These are phyloP conservation scores for Electrona antarctica DNA, from an alignment of 2,113 vertebrate genomes.

Conservation along the genomic window DNA sequence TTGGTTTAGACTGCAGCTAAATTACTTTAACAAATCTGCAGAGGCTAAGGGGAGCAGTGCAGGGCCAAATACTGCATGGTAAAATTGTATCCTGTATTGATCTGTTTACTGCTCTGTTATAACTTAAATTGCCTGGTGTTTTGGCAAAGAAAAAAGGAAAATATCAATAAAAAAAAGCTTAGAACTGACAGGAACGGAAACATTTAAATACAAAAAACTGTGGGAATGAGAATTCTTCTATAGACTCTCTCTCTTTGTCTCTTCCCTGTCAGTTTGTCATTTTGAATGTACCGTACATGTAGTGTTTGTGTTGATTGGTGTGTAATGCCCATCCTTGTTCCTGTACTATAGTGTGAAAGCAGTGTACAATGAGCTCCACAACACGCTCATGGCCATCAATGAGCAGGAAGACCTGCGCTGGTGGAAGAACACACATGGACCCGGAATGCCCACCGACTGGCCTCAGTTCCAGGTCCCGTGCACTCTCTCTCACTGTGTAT, in stretches of 20 bases:
- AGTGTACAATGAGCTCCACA: slow-evolving; percentile 75
- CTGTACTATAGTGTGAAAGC: slow-evolving; percentile 60
- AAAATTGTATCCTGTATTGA: slow-evolving; percentile 34
- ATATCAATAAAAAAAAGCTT: too few species aligned
- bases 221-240: too few species aligned
- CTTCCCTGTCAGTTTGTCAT: too few species aligned
- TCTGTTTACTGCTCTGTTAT: slow-evolving; percentile 16
- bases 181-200: too few species aligned
- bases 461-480: slow-evolving; percentile 81
- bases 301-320: too few species aligned
- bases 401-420: slow-evolving; percentile 84
- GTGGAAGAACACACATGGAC: slow-evolving; percentile 84
- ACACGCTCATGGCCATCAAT: slow-evolving; percentile 75
- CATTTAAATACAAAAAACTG: too few species aligned
- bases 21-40: slow-evolving; percentile 32
- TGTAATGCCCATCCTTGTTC: background rate
- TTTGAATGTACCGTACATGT: too few species aligned
- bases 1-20: slow-evolving; percentile 10
- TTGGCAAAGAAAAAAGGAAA: too few species aligned
- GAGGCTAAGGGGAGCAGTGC: slow-evolving; percentile 10
- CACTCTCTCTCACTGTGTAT: background rate
- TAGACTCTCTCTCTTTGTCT: too few species aligned
- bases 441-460: slow-evolving; percentile 87
- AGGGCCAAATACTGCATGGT: slow-evolving; percentile 6
- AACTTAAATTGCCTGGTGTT: background rate